Conservation (phyloP, 2,797 vertebrate genomes). For the Dicrostonyx torquatus region DNA sequence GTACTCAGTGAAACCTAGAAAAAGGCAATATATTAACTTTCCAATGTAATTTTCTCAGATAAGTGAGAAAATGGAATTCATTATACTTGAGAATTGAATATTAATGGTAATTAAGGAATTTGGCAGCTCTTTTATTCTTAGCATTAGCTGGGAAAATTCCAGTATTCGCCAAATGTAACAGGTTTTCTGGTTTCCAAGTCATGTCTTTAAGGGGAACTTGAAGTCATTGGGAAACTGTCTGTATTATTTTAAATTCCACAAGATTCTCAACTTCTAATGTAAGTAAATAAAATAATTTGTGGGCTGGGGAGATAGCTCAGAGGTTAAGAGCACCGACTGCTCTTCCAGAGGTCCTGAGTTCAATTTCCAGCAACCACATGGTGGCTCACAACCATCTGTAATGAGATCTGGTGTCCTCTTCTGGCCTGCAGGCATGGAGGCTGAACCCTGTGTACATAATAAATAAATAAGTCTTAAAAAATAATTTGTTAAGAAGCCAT, state of each 20-base stretch:
- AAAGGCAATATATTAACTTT: constrained; percentile 71
- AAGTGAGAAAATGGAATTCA: constrained; percentile 76
- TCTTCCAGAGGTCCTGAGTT: no score
- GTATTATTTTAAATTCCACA: constrained; percentile 41
- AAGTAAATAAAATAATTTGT: constrained; percentile 30
- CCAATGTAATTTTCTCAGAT: constrained; percentile 74
- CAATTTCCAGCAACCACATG: no score
- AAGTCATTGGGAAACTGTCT: constrained; percentile 23
- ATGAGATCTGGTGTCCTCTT: no score
- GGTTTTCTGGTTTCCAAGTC: constrained; percentile 55
- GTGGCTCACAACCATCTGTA: no score
- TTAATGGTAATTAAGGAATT: constrained; percentile 79
- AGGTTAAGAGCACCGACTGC: no score
- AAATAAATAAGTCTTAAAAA: no score
- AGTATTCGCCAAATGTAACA: constrained; percentile 57
- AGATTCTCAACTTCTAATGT: constrained; percentile 46
- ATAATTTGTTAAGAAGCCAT: constrained; percentile 29
- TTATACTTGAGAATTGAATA: constrained; percentile 72
- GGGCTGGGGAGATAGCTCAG: no score
- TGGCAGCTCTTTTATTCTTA: constrained; percentile 70
- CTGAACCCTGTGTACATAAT: no score
- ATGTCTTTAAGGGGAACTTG: constrained; percentile 67
- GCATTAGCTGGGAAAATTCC: constrained; percentile 61
- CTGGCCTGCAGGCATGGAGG: no score
- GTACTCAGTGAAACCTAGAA: constrained; percentile 56